A percentile compares a stretch with the other conserved stretches of the same genome.
Evolutionary conservation across 1,140 invertebrate genomes (phyloP).

Genomic region (Lineus longissimus): DNA sequence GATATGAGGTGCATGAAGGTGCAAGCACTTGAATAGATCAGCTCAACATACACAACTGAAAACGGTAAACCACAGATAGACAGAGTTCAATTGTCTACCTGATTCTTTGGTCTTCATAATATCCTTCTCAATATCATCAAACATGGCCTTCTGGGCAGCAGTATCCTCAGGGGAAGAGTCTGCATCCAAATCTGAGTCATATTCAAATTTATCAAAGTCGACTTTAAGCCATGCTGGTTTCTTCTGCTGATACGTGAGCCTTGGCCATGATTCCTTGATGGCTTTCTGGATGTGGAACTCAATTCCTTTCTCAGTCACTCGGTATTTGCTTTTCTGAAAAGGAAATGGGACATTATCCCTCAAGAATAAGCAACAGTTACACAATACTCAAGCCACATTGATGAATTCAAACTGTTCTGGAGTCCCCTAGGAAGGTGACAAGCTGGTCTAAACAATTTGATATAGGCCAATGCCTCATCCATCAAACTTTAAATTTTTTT

Average conservation of each 20-base stretch:
- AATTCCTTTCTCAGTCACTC: slow-evolving; percentile 71
- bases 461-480: too few relatives aligned
- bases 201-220: slow-evolving; percentile 79
- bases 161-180: neutral
- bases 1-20: too few relatives aligned
- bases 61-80: too few relatives aligned
- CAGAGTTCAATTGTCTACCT: slow-evolving; percentile 7
- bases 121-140: neutral
- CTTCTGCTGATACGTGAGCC: slow-evolving; percentile 69
- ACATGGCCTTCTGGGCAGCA: neutral
- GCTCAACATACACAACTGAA: too few relatives aligned
- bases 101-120: neutral
- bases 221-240: slow-evolving; percentile 89
- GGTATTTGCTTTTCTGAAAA: slow-evolving; percentile 57
- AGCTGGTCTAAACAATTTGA: too few relatives aligned
- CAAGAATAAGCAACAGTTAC: neutral
- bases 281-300: slow-evolving; percentile 71
- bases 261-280: slow-evolving; percentile 73
- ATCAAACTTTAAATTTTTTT: too few relatives aligned
- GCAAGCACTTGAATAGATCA: too few relatives aligned
- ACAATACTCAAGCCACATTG: neutral
- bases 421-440: too few relatives aligned
- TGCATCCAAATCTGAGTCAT: slow-evolving; percentile 50
- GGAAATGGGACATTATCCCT: slow-evolving; percentile 11
- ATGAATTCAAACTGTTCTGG: neutral